Conservation (phyloP, 2,888 invertebrate genomes). For the Drosophila subquinaria region DNA sequence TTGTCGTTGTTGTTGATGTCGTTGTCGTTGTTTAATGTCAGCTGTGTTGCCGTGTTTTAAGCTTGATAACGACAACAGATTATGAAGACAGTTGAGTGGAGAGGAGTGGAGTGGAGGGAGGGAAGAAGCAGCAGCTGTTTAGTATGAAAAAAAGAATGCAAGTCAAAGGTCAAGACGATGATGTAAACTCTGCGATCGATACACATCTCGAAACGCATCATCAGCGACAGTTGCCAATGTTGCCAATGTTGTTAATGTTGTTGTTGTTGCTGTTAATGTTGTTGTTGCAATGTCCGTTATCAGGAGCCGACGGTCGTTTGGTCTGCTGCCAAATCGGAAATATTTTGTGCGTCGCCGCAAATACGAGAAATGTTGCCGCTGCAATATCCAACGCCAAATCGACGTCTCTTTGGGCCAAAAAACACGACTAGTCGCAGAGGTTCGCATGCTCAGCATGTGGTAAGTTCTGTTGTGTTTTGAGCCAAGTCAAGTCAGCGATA, state of each 20-base stretch:
- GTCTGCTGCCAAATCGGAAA: slow-evolving; percentile 66
- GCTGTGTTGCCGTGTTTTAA: slow-evolving; percentile 63
- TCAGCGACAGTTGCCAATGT: slow-evolving; percentile 3
- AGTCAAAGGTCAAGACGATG: slow-evolving; percentile 56
- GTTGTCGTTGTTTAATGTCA: slow-evolving; percentile 50
- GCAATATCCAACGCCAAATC: slow-evolving; percentile 64
- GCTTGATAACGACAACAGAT: slow-evolving; percentile 60
- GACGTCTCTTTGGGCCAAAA: slow-evolving; percentile 27
- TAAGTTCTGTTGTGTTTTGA: slow-evolving; percentile 44
- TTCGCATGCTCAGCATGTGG: slow-evolving; percentile 75
- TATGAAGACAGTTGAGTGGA: slow-evolving; percentile 17
- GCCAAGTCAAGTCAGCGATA: slow-evolving; percentile 64
- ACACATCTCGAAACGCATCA: slow-evolving; percentile 53
- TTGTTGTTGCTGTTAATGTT: background rate
- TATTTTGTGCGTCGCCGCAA: slow-evolving; percentile 73
- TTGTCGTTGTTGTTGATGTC: background rate
- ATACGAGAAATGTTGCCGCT: slow-evolving; percentile 61
- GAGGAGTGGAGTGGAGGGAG: background rate
- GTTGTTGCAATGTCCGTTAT: slow-evolving; percentile 11
- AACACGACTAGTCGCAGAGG: slow-evolving; percentile 28
- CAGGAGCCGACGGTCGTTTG: slow-evolving; percentile 9
- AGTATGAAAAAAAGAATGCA: slow-evolving; percentile 5
- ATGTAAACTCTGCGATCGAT: slow-evolving; percentile 68
- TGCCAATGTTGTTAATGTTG: background rate
- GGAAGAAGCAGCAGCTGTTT: slow-evolving; percentile 31